Conservation (phyloP, 2,888 invertebrate species). For the Listrodromus nycthemerus region DNA sequence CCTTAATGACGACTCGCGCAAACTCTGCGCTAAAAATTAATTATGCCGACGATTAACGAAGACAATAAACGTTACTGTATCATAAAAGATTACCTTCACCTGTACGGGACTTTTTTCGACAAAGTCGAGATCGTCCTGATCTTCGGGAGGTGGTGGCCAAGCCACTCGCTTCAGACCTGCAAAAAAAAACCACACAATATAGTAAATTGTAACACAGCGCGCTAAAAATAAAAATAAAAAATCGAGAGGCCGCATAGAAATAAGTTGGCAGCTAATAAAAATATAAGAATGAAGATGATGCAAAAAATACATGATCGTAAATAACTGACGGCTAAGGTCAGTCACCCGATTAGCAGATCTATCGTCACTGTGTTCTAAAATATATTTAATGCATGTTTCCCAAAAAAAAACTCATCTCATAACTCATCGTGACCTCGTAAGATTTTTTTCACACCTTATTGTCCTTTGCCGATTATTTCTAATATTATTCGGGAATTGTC, state of each 20-base stretch:
- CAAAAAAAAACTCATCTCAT: slow-evolving; percentile 48
- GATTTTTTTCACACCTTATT: slow-evolving; percentile 41
- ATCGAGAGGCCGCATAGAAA: background rate
- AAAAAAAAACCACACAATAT: slow-evolving; percentile 81
- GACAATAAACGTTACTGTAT: slow-evolving; percentile 9
- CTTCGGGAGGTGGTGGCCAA: slow-evolving; percentile 92
- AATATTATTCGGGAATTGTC: slow-evolving; percentile 51
- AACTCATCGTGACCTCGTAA: slow-evolving; percentile 33
- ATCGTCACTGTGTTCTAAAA: background rate
- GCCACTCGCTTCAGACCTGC: slow-evolving; percentile 93
- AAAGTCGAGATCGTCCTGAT: slow-evolving; percentile 88
- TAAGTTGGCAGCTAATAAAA: background rate
- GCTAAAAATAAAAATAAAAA: slow-evolving; percentile 20
- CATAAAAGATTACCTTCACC: slow-evolving; percentile 86
- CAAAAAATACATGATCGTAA: slow-evolving; percentile 7
- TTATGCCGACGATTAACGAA: background rate
- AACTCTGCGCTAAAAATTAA: background rate
- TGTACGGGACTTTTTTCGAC: slow-evolving; percentile 86
- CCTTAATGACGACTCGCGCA: background rate
- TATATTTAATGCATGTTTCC: background rate
- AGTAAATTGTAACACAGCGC: background rate
- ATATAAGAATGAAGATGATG: background rate
- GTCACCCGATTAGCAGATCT: slow-evolving; percentile 13
- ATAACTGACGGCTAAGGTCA: slow-evolving; percentile 2
- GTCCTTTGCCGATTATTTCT: slow-evolving; percentile 43